phyloP scores from a whole-genome alignment of 1,140 invertebrate genomes.

The Cheumatopsyche charites region DNA sequence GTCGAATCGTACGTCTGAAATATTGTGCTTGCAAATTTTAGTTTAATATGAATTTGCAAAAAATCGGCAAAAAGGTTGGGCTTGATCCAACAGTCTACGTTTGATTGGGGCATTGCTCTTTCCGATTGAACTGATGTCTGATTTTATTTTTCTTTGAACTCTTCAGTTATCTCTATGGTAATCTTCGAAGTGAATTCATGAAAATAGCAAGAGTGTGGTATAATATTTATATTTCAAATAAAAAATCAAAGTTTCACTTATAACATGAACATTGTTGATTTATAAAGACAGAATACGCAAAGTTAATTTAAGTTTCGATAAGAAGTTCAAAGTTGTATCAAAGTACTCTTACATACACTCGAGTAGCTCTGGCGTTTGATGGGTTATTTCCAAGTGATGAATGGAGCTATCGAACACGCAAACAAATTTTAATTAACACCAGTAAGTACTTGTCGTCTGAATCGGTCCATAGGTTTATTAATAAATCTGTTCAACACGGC shows the following conservation, averaged over 20 bases:
- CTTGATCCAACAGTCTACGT: conserved; percentile 10
- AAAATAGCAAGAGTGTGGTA: too few species aligned
- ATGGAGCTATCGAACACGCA: conserved; percentile 15
- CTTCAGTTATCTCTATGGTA: neutral
- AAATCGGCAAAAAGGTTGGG: neutral
- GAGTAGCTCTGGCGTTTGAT: neutral
- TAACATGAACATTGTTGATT: too few species aligned
- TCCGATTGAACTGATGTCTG: neutral
- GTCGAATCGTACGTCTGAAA: too few species aligned
- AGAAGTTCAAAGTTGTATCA: too few species aligned
- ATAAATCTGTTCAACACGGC: too few species aligned
- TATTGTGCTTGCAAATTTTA: too few species aligned
- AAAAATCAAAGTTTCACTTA: too few species aligned
- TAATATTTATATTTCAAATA: too few species aligned
- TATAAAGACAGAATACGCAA: too few species aligned
- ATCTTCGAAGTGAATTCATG: too few species aligned
- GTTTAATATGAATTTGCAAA: too few species aligned
- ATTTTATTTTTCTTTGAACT: conserved; percentile 2
- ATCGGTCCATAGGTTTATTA: neutral
- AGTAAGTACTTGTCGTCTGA: neutral
- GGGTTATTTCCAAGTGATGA: conserved; percentile 16
- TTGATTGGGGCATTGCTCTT: conserved; percentile 22
- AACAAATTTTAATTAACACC: conserved; percentile 25
- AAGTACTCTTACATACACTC: neutral
- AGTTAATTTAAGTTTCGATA: too few species aligned